Conservation (phyloP, 2,888 invertebrate species). For the Ornithoptera priamus region DNA sequence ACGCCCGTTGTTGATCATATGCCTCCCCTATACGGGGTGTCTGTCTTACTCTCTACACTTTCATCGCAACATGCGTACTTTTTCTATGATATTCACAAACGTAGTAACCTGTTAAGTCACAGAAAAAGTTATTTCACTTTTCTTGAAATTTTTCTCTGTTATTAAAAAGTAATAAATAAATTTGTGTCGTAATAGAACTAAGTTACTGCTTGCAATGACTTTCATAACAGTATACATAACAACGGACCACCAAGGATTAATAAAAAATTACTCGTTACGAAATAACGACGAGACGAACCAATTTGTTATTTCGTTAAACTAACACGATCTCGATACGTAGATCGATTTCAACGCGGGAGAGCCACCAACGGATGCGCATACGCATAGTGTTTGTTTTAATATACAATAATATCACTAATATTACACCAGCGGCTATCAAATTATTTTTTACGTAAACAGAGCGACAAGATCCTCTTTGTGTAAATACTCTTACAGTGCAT, state of each 20-base stretch:
- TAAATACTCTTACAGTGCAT: no score
- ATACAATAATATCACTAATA: conserved; percentile 26
- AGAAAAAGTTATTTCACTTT: no score
- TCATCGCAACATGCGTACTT: no score
- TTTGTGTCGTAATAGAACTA: background rate
- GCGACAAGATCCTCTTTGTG: background rate
- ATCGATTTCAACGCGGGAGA: conserved; percentile 37
- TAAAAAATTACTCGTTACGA: background rate
- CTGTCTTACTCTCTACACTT: no score
- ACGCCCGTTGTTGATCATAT: no score
- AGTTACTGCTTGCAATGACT: conserved; percentile 9
- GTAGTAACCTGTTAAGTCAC: no score
- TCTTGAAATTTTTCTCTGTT: no score
- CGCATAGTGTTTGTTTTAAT: conserved; percentile 39
- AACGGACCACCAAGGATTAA: conserved; percentile 55
- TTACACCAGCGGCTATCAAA: conserved; percentile 6
- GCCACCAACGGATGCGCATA: conserved; percentile 33
- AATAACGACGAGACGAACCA: conserved; percentile 44
- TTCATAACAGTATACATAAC: conserved; percentile 50
- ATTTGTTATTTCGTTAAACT: conserved; percentile 60
- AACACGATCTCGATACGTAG: conserved; percentile 52
- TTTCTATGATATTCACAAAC: no score
- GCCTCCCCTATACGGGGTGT: no score
- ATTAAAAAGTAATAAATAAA: no score
- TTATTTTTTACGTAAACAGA: background rate